A percentile compares a stretch with the other conserved stretches of the same genome.
Conservation (phyloP, 2,113 vertebrate species). For the Puffinus mauretanicus region DNA sequence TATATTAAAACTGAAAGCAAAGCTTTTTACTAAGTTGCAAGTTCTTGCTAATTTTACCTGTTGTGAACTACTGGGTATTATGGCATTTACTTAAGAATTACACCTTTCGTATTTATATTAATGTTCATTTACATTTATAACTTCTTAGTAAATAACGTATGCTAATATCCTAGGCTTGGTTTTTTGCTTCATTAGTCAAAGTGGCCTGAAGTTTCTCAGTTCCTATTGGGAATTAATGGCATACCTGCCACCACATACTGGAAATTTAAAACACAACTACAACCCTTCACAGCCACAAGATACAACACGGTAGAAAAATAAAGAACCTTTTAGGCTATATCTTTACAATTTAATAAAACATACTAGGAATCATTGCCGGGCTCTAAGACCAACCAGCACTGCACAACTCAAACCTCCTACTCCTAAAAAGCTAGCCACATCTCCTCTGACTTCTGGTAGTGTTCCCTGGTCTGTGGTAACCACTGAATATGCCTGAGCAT, state of each 20-base stretch:
- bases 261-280: not conserved
- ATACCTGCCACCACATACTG: not conserved
- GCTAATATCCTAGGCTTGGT: not conserved
- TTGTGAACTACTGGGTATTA: not conserved
- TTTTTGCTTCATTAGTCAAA: not conserved
- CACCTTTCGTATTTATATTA: not conserved
- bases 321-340: not conserved
- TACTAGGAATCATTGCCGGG: not conserved
- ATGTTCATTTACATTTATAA: not conserved
- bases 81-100: not conserved
- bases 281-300: not conserved
- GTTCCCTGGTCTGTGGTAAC: not conserved
- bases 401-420: not conserved
- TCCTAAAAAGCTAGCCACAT: not conserved
- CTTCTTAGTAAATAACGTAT: not conserved
- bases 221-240: not conserved
- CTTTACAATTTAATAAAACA: not conserved
- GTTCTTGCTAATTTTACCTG: not conserved
- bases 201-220: not conserved
- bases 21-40: not conserved
- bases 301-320: not conserved
- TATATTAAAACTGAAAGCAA: not conserved
- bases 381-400: not conserved
- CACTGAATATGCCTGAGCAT: not conserved
- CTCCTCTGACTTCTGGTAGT: not conserved